Evolutionary conservation across 2,888 invertebrate genomes (phyloP), one percentile per base, ranked within the genome.

Genomic region (Penaeus monodon): DNA sequence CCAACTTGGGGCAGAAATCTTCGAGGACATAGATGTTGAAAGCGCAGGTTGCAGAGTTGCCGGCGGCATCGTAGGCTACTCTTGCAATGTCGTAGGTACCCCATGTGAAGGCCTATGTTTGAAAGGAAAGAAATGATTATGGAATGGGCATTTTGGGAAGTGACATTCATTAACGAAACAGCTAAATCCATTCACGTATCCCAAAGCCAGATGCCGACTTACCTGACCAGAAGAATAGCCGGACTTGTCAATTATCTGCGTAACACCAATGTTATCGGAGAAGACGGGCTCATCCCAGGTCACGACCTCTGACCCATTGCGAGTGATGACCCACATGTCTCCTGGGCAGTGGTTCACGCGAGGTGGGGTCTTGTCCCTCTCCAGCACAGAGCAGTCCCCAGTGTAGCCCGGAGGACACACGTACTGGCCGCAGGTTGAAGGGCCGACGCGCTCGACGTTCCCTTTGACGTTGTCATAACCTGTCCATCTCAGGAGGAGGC

Each of bases 221-320:
- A 90, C 90, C 88, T 97, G 96, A 44, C 97, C 97, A 3, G 97
- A 96, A 89, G 95, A 94, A 91, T 97, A 97, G 64, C 97, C 97
- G 91, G 95, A 97, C 91, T 96, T 96, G 91, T 97, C 97, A 89
- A 96, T 95, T 24, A 97, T 94, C 91, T 94, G 95, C 0, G 94
- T 94, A 6, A 97, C 95, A 8, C 95, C 97, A 74, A 97, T 96
- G 91, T 98, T 97, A 91, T 98, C 98, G 90, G 95, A 96, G 92
- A 98, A 98, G 88, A 95, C 95, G 0, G 98, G 98, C 91, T 97
- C 96, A 91, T 98, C 97, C 98, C 98, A 98, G 29, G 94, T 95
- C 0, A 98, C 98, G 84, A 96, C 94, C 0, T 97, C 96, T 0
- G 97, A 97, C 83, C 97, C 97, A 91, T 98, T 98, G 92, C 96